A percentile compares a stretch with the other conserved stretches of the same genome.
Evolutionary conservation across 2,797 vertebrate genomes (phyloP).

Genomic region (Cyprinodon diabolis): DNA sequence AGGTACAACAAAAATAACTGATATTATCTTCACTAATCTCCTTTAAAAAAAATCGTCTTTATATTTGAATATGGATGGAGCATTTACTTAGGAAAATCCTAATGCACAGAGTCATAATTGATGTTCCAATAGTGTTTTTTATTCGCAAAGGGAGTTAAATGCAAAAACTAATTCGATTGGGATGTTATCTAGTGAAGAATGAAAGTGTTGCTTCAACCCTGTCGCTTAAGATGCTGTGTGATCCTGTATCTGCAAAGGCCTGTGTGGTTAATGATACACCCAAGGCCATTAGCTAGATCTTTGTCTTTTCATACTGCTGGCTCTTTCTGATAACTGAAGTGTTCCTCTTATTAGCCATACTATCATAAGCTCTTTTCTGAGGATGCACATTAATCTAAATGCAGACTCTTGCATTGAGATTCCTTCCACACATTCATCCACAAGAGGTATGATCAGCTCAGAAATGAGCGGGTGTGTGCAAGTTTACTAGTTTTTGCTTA

Average conservation of each 20-base stretch:
- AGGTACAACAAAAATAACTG: neutral
- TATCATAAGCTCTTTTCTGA: conserved; percentile 66
- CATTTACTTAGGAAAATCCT: conserved; percentile 47
- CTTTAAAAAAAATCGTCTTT: neutral
- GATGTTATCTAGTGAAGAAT: conserved; percentile 59
- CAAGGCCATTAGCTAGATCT: conserved; percentile 64
- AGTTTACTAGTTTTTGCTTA: conserved; percentile 52
- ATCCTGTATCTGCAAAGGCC: conserved; percentile 40
- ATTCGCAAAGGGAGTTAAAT: conserved; percentile 34
- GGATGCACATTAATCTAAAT: conserved; percentile 62
- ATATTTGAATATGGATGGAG: conserved; percentile 34
- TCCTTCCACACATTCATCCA: conserved; percentile 43
- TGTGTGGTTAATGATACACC: conserved; percentile 65
- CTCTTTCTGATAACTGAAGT: conserved; percentile 60
- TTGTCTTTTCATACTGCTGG: conserved; percentile 63
- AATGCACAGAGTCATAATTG: conserved; percentile 45
- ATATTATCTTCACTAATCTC: neutral
- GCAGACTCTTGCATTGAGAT: conserved; percentile 51
- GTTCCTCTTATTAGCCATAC: conserved; percentile 69
- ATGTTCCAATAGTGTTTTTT: conserved; percentile 45
- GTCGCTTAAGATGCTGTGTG: conserved; percentile 37
- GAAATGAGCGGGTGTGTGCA: conserved; percentile 50
- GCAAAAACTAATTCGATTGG: conserved; percentile 30
- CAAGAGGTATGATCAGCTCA: conserved; percentile 53
- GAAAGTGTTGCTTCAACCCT: conserved; percentile 46